Evolutionary conservation across 2,113 vertebrate species (phyloP).

Genomic region (Emydura subglobosa): DNA sequence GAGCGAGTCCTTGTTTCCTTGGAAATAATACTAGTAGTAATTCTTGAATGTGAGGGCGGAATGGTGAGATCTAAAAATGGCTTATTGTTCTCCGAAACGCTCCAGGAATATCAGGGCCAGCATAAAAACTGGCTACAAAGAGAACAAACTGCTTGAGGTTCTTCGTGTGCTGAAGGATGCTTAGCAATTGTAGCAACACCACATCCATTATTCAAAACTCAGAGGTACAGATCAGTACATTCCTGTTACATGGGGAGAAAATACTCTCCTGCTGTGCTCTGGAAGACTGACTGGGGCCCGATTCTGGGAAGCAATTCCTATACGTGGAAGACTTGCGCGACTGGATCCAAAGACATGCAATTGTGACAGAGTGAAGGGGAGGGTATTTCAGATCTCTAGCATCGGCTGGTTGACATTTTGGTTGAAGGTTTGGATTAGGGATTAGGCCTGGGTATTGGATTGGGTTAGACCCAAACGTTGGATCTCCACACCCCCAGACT

Average conservation of each 20-base stretch:
- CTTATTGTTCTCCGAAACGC: constrained; percentile 9
- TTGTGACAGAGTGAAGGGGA: not conserved
- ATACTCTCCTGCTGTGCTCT: not conserved
- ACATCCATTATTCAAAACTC: not conserved
- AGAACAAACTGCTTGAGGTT: not conserved
- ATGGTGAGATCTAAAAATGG: constrained; percentile 25
- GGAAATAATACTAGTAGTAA: constrained; percentile 80
- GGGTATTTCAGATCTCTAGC: not conserved
- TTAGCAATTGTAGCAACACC: not conserved
- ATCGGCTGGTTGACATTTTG: rapidly evolving
- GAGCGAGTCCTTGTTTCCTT: constrained; percentile 74
- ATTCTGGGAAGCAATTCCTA: not conserved
- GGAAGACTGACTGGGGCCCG: rapidly evolving
- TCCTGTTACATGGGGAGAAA: not conserved
- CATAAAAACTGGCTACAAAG: not conserved
- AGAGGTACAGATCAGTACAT: not conserved
- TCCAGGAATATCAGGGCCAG: not conserved
- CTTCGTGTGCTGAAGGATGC: not conserved
- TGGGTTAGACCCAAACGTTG: not conserved
- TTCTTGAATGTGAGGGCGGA: constrained; percentile 49
- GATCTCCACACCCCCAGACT: rapidly evolving
- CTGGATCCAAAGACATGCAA: not conserved
- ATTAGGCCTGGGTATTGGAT: not conserved
- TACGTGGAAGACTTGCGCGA: not conserved
- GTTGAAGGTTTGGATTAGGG: not conserved